Conservation (phyloP, 2,113 vertebrate genomes). For the Orycteropus afer region DNA sequence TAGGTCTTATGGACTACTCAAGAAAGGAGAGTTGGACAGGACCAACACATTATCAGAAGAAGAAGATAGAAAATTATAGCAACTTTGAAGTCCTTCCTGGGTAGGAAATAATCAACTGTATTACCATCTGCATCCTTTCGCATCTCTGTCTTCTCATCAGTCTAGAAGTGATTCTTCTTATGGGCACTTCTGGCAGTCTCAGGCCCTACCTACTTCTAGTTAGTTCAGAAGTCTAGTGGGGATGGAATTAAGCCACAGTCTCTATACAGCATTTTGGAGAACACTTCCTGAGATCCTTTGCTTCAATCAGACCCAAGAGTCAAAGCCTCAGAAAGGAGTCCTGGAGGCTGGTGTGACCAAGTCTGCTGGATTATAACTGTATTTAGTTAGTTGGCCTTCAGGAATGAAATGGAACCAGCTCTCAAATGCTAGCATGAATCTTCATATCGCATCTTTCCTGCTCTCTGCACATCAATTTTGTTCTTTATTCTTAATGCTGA, state of each 20-base stretch:
- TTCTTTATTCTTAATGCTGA: background rate
- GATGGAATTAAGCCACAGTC: background rate
- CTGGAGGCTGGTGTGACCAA: background rate
- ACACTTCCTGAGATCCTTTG: background rate
- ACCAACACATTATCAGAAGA: background rate
- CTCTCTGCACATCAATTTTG: background rate
- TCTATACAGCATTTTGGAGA: background rate
- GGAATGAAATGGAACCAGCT: background rate
- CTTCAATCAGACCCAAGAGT: background rate
- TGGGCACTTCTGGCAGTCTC: background rate
- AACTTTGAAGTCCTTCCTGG: background rate
- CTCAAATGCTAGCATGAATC: background rate
- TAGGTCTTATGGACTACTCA: background rate
- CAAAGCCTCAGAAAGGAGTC: background rate
- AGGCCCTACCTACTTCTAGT: background rate
- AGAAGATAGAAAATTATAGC: background rate
- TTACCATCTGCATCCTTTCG: background rate
- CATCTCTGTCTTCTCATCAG: background rate
- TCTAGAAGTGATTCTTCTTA: background rate
- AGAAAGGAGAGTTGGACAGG: background rate
- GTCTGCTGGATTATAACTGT: background rate
- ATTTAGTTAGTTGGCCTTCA: slow-evolving; percentile 11
- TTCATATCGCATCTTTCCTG: background rate
- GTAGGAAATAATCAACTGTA: background rate
- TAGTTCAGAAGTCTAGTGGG: background rate